A percentile compares a stretch with the other conserved stretches of the same genome.
These are phyloP conservation scores for Labeo catla DNA, from an alignment of 2,113 vertebrate species.

Conservation along the genomic window DNA sequence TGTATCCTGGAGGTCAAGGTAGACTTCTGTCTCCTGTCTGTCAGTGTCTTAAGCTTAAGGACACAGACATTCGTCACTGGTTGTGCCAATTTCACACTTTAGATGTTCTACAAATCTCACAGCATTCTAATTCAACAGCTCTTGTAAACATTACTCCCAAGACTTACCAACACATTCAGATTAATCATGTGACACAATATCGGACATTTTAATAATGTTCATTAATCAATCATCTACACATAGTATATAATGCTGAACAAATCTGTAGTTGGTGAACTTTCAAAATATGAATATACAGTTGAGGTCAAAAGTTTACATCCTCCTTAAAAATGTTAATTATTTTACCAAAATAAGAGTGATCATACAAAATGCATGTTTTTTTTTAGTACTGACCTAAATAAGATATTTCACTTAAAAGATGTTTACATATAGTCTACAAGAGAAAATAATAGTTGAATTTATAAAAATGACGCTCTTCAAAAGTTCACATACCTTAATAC, in stretches of 20 bases:
- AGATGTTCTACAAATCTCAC: not conserved
- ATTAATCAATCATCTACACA: not conserved
- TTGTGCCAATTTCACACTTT: not conserved
- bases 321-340: too few relatives aligned
- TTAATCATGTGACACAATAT: not conserved
- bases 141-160: not conserved
- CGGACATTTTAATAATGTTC: not conserved
- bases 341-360: too few relatives aligned
- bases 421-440: too few relatives aligned
- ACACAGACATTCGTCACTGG: not conserved
- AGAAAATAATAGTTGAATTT: too few relatives aligned
- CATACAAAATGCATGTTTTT: too few relatives aligned
- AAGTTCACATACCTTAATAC: too few relatives aligned
- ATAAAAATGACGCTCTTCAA: too few relatives aligned
- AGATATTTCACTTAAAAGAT: too few relatives aligned
- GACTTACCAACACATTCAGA: not conserved
- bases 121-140: not conserved
- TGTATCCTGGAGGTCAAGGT: conserved; percentile 99
- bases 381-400: too few relatives aligned
- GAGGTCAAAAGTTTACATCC: too few relatives aligned
- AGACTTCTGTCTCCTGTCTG: not conserved
- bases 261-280: too few relatives aligned
- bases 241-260: not conserved
- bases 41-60: not conserved
- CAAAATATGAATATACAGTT: too few relatives aligned